phyloP scores from a whole-genome alignment of 2,888 invertebrate species.

The Coenonympha arcania region DNA sequence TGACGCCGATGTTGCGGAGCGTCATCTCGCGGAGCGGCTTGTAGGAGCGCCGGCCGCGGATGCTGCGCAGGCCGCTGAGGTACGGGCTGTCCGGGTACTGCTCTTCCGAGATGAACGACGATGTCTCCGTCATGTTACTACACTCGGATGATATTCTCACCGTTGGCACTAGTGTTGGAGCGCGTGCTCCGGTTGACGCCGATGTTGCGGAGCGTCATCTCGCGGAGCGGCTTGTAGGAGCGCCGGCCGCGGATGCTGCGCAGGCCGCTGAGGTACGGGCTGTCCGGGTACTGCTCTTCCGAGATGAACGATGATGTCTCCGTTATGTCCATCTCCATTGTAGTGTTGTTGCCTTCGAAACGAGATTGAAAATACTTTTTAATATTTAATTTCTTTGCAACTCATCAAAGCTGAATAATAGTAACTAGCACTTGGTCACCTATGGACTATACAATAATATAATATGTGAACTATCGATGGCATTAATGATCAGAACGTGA shows the following conservation, averaged over 20 bases:
- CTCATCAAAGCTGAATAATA: no score
- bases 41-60: conserved; percentile 59
- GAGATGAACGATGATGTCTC: conserved; percentile 39
- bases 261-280: conserved; percentile 49
- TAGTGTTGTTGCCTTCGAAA: conserved; percentile 63
- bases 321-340: conserved; percentile 69
- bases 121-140: conserved; percentile 56
- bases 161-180: conserved; percentile 21
- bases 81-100: conserved; percentile 43
- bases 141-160: neutral
- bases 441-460: no score
- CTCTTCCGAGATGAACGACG: conserved; percentile 32
- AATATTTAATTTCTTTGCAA: no score
- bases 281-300: conserved; percentile 36
- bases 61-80: conserved; percentile 47
- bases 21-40: conserved; percentile 50
- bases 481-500: no score
- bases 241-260: conserved; percentile 53
- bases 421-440: no score
- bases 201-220: conserved; percentile 35
- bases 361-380: no score
- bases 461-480: no score
- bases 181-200: conserved; percentile 28
- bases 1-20: conserved; percentile 26
- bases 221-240: conserved; percentile 57